A percentile compares a stretch with the other conserved stretches of the same genome.
phyloP scores from a whole-genome alignment of 2,888 invertebrate species.

The Melitaea athalia region DNA sequence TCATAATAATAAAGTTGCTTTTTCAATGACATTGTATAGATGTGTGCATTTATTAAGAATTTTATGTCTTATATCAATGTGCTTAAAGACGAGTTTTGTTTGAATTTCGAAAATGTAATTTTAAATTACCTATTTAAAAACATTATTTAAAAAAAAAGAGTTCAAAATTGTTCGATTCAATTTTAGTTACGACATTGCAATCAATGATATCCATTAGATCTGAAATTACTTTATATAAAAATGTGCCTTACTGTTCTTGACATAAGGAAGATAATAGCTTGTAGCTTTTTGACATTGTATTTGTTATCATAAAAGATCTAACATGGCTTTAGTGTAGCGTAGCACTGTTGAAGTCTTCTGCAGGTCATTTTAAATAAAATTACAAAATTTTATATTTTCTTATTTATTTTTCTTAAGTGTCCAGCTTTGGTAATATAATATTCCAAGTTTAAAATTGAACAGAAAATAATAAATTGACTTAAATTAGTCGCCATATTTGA shows the following conservation, averaged over 20 bases:
- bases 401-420: no score
- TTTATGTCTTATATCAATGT: background rate
- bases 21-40: background rate
- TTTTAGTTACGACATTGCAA: background rate
- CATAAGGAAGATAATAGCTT: no score
- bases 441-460: no score
- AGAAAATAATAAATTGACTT: no score
- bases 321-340: slow-evolving; percentile 22
- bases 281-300: background rate
- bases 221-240: background rate
- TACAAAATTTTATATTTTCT: no score
- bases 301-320: slow-evolving; percentile 26
- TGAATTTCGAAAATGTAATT: background rate
- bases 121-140: background rate
- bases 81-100: background rate
- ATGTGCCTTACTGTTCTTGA: background rate
- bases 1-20: slow-evolving; percentile 1
- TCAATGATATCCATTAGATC: background rate
- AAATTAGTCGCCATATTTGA: no score
- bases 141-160: background rate
- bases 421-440: no score
- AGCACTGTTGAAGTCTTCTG: background rate
- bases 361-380: no score
- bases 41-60: background rate
- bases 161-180: background rate